phyloP scores from a whole-genome alignment of 2,113 vertebrate species.

The Pygoscelis adeliae region DNA sequence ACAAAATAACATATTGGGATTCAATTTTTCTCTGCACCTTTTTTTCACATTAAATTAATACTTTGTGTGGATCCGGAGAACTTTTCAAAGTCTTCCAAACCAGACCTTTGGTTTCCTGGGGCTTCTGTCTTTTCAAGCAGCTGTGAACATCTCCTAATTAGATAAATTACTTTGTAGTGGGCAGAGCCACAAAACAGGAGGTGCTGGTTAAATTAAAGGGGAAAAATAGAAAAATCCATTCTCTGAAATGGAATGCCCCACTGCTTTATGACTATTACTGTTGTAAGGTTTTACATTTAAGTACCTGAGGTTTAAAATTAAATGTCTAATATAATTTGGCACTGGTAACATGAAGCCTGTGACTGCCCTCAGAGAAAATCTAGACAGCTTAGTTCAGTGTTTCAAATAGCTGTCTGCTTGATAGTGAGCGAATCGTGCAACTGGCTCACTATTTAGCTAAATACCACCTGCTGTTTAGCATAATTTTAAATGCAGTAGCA shows the following conservation, averaged over 20 bases:
- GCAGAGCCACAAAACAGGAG: constrained; percentile 75
- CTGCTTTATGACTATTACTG: constrained; percentile 77
- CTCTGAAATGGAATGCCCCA: constrained; percentile 71
- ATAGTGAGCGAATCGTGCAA: background rate
- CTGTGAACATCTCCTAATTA: constrained; percentile 78
- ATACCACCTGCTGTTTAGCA: constrained; percentile 27
- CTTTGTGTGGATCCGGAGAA: constrained; percentile 74
- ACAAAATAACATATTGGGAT: constrained; percentile 66
- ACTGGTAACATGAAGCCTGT: constrained; percentile 64
- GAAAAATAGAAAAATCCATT: constrained; percentile 66
- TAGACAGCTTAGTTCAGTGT: constrained; percentile 63
- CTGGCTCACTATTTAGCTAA: constrained; percentile 30
- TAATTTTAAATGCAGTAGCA: constrained; percentile 66
- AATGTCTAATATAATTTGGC: constrained; percentile 80
- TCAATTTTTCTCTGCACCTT: constrained; percentile 66
- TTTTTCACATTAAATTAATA: constrained; percentile 74
- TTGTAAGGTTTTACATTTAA: constrained; percentile 75
- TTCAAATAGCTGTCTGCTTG: constrained; percentile 66
- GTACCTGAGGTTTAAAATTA: constrained; percentile 80
- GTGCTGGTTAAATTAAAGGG: constrained; percentile 73
- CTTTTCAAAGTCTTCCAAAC: constrained; percentile 69
- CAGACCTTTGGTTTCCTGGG: constrained; percentile 64
- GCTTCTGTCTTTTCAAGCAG: constrained; percentile 68
- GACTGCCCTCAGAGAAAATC: constrained; percentile 73
- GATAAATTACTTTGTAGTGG: constrained; percentile 77